Evolutionary conservation across 2,113 vertebrate species (phyloP), one percentile per base, ranked within the genome.

Genomic region (Hypomesus transpacificus): DNA sequence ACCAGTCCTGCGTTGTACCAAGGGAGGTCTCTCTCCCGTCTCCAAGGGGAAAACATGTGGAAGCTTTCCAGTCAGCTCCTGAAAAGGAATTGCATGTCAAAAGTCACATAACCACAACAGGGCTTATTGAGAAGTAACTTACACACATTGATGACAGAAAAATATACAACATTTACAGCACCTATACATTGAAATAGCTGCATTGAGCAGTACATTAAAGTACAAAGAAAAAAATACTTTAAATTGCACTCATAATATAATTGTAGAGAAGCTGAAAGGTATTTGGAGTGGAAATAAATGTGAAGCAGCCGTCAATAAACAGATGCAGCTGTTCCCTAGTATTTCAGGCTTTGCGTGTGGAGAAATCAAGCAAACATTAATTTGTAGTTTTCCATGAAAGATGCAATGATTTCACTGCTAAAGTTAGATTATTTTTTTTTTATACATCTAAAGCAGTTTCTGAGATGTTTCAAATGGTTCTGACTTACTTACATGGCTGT

Each of bases 31-130:
- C 85, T 96, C 95, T 24, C 95, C 95, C 2, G 88, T 88, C 74
- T 95, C 93, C 77, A 95, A 73, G 0, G 95, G 95, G 77, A 94
- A 97, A 57, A 93, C 93, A 7, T 74, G 87, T 60, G 95, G 93
- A 73, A 96, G 80, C 58, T 93, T 93, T 74, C 95, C 95, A 28
- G 94, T 97, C 85, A 97, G 87, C 83, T 96, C 94, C 95, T 96
- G 84, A 39, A 66, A 51, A 76, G 52, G 80, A 88, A 80, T 82
- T 79, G 58, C 8, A 87, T 78, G 82, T 20, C 39, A 46, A 46
- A 46, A 13, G 39, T 46, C 39, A 46, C 39, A 11, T 46, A 9
- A 46, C 39, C 39, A 46, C 7, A 46, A 46, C 39, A 46, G 39
- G 39, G 39, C 39, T 46, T 46, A 11, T 46, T 46, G 2, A 46